Evolutionary conservation across 2,888 invertebrate species (phyloP).

Genomic region (Drosophila ustulata): DNA sequence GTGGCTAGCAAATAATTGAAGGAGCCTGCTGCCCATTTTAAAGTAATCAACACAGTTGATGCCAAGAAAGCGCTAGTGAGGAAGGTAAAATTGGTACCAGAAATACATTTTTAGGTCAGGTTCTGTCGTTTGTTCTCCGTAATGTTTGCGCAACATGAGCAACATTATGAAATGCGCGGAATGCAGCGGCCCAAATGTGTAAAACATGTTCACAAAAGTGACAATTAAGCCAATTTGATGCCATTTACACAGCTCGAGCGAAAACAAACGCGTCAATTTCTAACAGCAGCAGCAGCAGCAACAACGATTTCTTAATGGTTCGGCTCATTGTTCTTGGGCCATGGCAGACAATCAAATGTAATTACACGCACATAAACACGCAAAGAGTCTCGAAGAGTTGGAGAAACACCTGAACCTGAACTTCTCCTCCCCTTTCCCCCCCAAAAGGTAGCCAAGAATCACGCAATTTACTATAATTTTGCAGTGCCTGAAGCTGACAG

Average conservation of each 20-base stretch:
- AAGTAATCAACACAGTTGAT: constrained; percentile 66
- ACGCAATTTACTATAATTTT: constrained; percentile 78
- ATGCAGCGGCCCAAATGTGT: constrained; percentile 67
- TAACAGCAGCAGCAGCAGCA: constrained; percentile 35
- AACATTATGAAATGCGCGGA: constrained; percentile 49
- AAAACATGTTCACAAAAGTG: constrained; percentile 75
- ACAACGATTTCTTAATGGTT: constrained; percentile 57
- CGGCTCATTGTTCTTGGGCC: constrained; percentile 28
- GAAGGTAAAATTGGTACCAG: neutral
- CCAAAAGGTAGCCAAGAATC: constrained; percentile 60
- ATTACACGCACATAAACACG: constrained; percentile 80
- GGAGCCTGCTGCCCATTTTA: constrained; percentile 61
- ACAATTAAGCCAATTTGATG: constrained; percentile 76
- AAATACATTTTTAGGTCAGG: constrained; percentile 45
- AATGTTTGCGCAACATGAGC: constrained; percentile 61
- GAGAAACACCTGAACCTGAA: constrained; percentile 59
- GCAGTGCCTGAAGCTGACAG: constrained; percentile 7
- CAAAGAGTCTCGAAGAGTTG: constrained; percentile 49
- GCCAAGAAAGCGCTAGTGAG: constrained; percentile 3
- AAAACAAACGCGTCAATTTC: constrained; percentile 51
- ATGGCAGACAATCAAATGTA: constrained; percentile 75
- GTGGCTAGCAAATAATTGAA: constrained; percentile 68
- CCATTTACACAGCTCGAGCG: constrained; percentile 53
- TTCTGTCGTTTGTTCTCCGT: constrained; percentile 22
- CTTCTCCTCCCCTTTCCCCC: neutral